Percentiles rank a stretch among this genome's conserved stretches.
Conservation (phyloP, 2,113 vertebrate species). For the Carassius gibelio region DNA sequence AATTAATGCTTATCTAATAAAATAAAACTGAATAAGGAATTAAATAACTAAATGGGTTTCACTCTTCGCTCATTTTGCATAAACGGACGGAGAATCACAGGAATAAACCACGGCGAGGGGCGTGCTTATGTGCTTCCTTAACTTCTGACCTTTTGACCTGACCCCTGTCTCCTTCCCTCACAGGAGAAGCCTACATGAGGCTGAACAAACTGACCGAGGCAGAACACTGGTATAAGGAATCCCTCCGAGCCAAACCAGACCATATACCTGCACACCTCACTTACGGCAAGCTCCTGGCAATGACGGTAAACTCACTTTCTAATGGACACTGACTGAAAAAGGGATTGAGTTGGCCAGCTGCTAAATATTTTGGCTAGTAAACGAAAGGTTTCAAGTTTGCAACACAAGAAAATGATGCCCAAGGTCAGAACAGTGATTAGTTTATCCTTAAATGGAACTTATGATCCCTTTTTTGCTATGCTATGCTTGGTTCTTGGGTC, state of each 20-base stretch:
- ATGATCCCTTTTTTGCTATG: background rate
- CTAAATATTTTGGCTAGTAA: background rate
- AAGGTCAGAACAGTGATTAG: background rate
- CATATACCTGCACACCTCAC: conserved; percentile 98
- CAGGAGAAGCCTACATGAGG: conserved; percentile 95
- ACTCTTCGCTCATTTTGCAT: background rate
- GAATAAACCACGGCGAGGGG: conserved; percentile 55
- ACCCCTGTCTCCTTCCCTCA: conserved; percentile 54
- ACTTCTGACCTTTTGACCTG: conserved; percentile 60
- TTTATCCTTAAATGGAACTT: background rate
- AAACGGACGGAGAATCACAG: background rate
- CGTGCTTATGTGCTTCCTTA: conserved; percentile 56
- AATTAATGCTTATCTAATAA: too few species aligned
- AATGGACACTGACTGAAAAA: background rate
- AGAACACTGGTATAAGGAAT: conserved; percentile 92
- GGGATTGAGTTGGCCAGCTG: background rate
- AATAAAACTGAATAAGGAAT: too few species aligned
- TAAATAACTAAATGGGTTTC: background rate
- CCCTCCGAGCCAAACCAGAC: conserved; percentile 90
- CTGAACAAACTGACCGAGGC: conserved; percentile 89
- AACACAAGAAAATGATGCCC: background rate
- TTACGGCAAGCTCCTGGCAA: conserved; percentile 91
- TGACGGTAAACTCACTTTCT: conserved; percentile 81
- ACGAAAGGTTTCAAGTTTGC: background rate
- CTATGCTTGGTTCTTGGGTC: too few species aligned